These are phyloP conservation scores for Sebastes kiyomatsui DNA, from an alignment of 2,797 vertebrate species.

Conservation along the genomic window DNA sequence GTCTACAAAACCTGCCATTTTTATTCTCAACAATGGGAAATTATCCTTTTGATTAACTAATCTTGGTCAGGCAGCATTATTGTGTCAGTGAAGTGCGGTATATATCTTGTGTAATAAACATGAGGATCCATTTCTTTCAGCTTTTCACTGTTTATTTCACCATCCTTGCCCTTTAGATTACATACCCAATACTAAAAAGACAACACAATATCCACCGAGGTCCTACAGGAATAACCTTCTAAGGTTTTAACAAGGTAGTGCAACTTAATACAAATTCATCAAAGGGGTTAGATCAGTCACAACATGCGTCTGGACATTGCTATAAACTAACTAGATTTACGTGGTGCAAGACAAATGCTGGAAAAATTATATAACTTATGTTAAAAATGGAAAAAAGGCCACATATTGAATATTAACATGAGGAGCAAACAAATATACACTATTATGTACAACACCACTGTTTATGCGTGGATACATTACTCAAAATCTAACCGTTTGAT, in stretches of 20 bases:
- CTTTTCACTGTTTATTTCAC: conserved; percentile 64
- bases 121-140: not conserved
- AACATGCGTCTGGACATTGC: not conserved
- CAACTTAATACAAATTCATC: conserved; percentile 37
- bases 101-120: not conserved
- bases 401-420: conserved; percentile 34
- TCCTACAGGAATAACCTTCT: conserved; percentile 40
- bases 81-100: not conserved
- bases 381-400: conserved; percentile 5
- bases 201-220: conserved; percentile 16
- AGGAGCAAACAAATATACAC: conserved; percentile 38
- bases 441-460: conserved; percentile 60
- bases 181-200: conserved; percentile 40
- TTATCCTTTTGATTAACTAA: not conserved
- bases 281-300: conserved; percentile 2
- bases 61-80: not conserved
- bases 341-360: conserved; percentile 10
- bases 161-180: conserved; percentile 20
- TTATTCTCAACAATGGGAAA: not conserved
- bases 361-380: conserved; percentile 31
- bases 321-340: conserved; percentile 2
- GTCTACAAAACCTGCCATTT: not conserved
- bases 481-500: not conserved
- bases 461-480: conserved; percentile 12
- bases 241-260: conserved; percentile 18